phyloP scores from a whole-genome alignment of 1,140 invertebrate species.

The Drosophila kurseongensis region DNA sequence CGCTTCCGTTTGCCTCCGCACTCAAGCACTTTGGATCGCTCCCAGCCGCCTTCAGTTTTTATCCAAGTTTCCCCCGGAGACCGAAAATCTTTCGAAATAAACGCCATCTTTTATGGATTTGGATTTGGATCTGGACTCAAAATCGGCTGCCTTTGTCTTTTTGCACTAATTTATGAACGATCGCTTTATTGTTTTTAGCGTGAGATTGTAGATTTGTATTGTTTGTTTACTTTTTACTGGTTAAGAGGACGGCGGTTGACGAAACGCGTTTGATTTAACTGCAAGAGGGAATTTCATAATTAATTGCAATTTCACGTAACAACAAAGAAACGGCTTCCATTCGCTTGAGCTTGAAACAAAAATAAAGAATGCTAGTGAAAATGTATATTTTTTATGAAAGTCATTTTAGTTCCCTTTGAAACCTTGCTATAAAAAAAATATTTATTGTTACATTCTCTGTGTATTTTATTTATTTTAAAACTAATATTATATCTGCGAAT shows the following conservation, averaged over 20 bases:
- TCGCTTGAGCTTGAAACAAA: too few relatives aligned
- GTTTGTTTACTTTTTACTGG: conserved; percentile 38
- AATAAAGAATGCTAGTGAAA: too few relatives aligned
- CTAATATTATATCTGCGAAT: too few relatives aligned
- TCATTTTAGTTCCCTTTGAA: too few relatives aligned
- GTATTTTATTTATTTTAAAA: too few relatives aligned
- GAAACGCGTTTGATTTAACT: conserved; percentile 61
- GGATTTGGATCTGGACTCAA: background rate
- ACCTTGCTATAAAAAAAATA: too few relatives aligned
- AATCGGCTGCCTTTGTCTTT: conserved; percentile 28
- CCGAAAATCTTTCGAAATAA: conserved; percentile 96
- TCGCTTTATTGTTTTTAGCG: conserved; percentile 38
- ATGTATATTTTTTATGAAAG: too few relatives aligned
- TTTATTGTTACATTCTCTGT: too few relatives aligned
- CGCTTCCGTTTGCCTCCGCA: conserved; percentile 88
- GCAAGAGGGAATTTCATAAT: conserved; percentile 64
- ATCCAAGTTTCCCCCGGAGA: conserved; percentile 99
- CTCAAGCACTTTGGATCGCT: conserved; percentile 96
- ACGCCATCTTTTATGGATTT: conserved; percentile 90
- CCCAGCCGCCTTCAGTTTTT: conserved; percentile 98
- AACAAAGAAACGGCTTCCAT: background rate
- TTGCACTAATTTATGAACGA: conserved; percentile 51
- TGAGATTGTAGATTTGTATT: conserved; percentile 40
- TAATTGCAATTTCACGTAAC: conserved; percentile 45
- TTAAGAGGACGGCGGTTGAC: conserved; percentile 69